Base-by-base conservation (phyloP, 30 jellyfish, hydroid and myxozoan genomes). In the Cassiopea andromeda region DNA sequence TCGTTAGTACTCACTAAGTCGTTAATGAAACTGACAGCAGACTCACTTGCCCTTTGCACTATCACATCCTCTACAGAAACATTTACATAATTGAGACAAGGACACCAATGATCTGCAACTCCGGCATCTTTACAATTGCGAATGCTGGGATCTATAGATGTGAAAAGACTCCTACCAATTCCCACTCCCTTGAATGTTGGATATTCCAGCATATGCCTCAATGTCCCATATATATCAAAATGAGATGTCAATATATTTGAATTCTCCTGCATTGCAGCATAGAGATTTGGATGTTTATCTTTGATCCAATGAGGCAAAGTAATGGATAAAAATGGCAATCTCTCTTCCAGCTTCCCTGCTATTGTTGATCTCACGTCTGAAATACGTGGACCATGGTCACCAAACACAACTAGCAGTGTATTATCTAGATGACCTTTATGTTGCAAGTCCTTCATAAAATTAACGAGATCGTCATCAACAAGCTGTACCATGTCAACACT, bases 101-200 rank as follows among this genome's bases (percentile, higher is more conserved):
- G 97, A 49, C 98, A 93, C 95, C 96, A 93, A 64, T 89, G 93
- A 49, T 84, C 96, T 9, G 85, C 83, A 50, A 93, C 90, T 38
- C 98, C 98, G 10, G 97, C 91, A 17, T 38, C 59, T 44, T 58
- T 83, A 60, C 98, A 93, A 14, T 88, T 84, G 43, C 98, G 94
- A 1, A 71, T 78, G 0, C 38, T 48, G 2, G 90, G 93, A 72
- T 89, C 93, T n/a, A 93, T 93, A 12, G 73, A 57, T 9, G 83
- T 74, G 60, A 93, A 93, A 15, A 93, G 89, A 81, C 98, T 93
- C 48, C 81, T 87, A 17, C 98, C 98, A 17, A 75, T 44, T 15
- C 60, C 71, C 50, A 44, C 79, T 46, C 69, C 76, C 64, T 72
- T 80, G 9, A n/a, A 13, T 6, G 81, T 69, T 8, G 98, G 97